phyloP scores from a whole-genome alignment of 2,797 vertebrate genomes.

The Megaceryle alcyon region DNA sequence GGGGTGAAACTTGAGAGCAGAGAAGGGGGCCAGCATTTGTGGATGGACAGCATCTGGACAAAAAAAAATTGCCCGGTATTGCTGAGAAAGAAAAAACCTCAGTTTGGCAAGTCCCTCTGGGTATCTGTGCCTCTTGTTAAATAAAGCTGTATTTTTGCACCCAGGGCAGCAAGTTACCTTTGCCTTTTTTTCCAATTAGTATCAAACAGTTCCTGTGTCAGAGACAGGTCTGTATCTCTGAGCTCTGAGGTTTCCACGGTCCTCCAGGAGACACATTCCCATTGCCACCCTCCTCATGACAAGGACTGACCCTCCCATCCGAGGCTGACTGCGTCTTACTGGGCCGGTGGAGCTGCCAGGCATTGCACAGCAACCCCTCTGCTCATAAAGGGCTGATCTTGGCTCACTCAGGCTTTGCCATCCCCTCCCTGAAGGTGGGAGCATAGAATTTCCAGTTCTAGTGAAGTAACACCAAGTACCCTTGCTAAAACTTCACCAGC shows the following conservation, averaged over 20 bases:
- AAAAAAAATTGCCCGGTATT: not conserved
- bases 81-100: not conserved
- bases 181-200: not conserved
- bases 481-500: not conserved
- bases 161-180: not conserved
- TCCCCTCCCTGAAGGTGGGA: not conserved
- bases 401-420: not conserved
- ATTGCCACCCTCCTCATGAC: not conserved
- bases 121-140: not conserved
- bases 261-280: not conserved
- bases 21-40: not conserved
- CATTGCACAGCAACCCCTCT: not conserved
- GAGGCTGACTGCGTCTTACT: not conserved
- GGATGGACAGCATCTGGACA: not conserved
- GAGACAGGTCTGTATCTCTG: not conserved
- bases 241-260: not conserved
- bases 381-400: not conserved
- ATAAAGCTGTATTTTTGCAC: not conserved
- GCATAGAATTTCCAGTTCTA: not conserved
- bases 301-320: not conserved
- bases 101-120: not conserved
- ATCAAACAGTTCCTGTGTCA: not conserved
- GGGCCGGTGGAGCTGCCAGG: not conserved
- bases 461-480: not conserved
- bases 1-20: slow-evolving; percentile 24